Conservation (phyloP, 2,113 vertebrate species). For the Labeo catla region DNA sequence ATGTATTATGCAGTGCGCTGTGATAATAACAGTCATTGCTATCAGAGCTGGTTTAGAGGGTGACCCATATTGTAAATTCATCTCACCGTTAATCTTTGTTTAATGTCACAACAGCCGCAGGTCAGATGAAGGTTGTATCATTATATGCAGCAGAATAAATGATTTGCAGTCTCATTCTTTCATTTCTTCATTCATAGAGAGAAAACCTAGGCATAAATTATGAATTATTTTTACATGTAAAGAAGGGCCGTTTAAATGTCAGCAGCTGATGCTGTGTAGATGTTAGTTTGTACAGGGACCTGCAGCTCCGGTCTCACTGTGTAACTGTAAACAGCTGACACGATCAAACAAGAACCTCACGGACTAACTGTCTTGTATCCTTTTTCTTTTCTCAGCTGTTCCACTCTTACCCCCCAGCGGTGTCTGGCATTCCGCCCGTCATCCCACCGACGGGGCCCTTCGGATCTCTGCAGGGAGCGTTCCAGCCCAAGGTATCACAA, state of each 20-base stretch:
- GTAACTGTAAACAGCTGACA: constrained; percentile 22
- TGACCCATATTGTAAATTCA: constrained; percentile 43
- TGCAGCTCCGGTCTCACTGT: neutral
- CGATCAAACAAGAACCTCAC: constrained; percentile 11
- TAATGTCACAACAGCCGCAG: constrained; percentile 33
- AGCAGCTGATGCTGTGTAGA: neutral
- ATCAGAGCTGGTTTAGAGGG: constrained; percentile 31
- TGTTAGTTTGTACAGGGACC: constrained; percentile 4
- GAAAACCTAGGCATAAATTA: neutral
- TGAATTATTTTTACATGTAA: neutral
- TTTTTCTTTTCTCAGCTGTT: constrained; percentile 84
- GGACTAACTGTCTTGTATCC: constrained; percentile 39
- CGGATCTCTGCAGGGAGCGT: constrained; percentile 96
- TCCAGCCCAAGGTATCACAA: constrained; percentile 90
- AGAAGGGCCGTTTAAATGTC: neutral
- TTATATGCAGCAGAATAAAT: constrained; percentile 5
- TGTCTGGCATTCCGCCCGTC: constrained; percentile 95
- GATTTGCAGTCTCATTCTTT: constrained; percentile 11
- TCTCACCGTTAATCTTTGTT: constrained; percentile 34
- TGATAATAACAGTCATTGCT: constrained; percentile 43
- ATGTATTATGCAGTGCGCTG: constrained; percentile 34
- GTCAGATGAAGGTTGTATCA: constrained; percentile 26
- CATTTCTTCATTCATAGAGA: neutral
- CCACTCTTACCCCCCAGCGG: constrained; percentile 93
- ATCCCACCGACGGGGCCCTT: constrained; percentile 95